Conservation (phyloP, 2,797 vertebrate genomes). For the Uromys caudimaculatus region DNA sequence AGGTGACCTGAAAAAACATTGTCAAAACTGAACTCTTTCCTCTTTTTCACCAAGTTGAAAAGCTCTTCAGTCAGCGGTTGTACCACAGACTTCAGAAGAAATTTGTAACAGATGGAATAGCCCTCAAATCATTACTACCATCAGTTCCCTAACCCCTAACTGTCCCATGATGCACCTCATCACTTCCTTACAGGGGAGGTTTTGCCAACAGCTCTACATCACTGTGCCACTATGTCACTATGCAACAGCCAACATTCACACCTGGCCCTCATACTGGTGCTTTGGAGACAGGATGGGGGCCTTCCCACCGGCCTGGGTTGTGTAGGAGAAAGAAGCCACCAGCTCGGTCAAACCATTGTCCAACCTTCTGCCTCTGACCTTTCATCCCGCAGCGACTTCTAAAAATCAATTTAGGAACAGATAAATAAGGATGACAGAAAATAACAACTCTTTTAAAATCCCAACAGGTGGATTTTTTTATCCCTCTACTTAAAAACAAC, state of each 20-base stretch:
- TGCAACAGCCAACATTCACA: not conserved
- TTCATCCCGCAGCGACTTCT: not conserved
- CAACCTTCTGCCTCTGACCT: not conserved
- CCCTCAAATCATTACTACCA: not conserved
- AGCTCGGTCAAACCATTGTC: not conserved
- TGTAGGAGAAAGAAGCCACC: not conserved
- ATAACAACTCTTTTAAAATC: not conserved
- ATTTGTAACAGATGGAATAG: not conserved
- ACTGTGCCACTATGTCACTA: no score
- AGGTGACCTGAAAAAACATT: not conserved
- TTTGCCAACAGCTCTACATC: not conserved
- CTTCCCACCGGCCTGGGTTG: not conserved
- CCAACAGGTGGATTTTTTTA: not conserved
- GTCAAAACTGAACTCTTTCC: not conserved
- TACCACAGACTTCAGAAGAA: not conserved
- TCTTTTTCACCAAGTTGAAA: not conserved
- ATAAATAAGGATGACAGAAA: constrained; percentile 12
- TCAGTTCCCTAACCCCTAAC: not conserved
- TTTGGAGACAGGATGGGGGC: not conserved
- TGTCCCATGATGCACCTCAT: not conserved
- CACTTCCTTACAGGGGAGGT: not conserved
- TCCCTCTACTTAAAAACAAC: not conserved
- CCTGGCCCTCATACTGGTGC: not conserved
- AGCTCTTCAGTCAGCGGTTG: not conserved
- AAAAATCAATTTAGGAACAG: not conserved